These are phyloP conservation scores for Oenanthe oenanthe DNA, from an alignment of 2,113 vertebrate species.

Conservation along the genomic window DNA sequence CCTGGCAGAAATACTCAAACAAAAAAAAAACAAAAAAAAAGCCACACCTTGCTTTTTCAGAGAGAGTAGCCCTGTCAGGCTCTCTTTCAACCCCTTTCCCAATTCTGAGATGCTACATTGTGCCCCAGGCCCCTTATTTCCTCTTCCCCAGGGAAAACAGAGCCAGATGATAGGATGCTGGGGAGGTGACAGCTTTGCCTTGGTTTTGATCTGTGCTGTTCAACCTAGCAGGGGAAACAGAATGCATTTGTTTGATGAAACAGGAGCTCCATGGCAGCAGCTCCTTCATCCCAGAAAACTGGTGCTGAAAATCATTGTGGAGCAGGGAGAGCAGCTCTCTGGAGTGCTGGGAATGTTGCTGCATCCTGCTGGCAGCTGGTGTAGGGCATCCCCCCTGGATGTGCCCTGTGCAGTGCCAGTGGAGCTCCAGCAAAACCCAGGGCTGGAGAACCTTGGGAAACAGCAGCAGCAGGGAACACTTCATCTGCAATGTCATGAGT, in stretches of 20 bases:
- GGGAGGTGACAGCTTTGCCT: not conserved
- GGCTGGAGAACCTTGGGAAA: not conserved
- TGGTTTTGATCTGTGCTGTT: not conserved
- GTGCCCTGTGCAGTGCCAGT: accelerated
- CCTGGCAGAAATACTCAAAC: not conserved
- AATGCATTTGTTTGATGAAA: not conserved
- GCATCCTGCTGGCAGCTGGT: not conserved
- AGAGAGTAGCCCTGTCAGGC: not conserved
- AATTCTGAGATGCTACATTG: accelerated
- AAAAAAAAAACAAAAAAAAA: too few relatives aligned
- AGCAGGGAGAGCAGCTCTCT: not conserved
- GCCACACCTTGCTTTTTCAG: not conserved
- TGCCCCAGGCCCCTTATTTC: not conserved
- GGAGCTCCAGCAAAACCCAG: not conserved
- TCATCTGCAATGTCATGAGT: not conserved
- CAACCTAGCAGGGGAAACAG: not conserved
- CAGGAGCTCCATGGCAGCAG: not conserved
- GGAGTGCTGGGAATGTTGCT: not conserved
- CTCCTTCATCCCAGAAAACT: not conserved
- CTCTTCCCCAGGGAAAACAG: not conserved
- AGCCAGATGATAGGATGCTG: not conserved
- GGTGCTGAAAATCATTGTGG: not conserved
- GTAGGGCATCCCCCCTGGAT: accelerated
- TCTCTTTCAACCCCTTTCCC: not conserved
- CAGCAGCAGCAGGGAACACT: not conserved